These are phyloP conservation scores for Drosophila engyochracea DNA, from an alignment of 2,888 invertebrate genomes.

Conservation along the genomic window DNA sequence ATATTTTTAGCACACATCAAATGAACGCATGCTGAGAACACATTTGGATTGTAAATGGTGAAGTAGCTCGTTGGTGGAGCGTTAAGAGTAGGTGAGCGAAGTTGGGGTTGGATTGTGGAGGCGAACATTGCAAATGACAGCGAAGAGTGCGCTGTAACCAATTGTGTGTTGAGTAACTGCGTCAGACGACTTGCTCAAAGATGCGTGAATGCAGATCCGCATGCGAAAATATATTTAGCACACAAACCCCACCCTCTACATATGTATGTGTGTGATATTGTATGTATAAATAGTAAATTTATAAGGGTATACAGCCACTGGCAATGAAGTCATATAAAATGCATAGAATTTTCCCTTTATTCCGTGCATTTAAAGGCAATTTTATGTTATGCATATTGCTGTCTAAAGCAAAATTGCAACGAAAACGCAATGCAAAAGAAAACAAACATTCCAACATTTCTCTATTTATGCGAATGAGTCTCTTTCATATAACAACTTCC, in stretches of 20 bases:
- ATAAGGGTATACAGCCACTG: constrained; percentile 39
- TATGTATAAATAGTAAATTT: constrained; percentile 9
- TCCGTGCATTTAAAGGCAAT: constrained; percentile 70
- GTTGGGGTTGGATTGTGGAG: background rate
- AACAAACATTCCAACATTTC: constrained; percentile 6
- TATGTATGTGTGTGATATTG: background rate
- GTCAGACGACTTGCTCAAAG: constrained; percentile 39
- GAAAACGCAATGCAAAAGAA: constrained; percentile 18
- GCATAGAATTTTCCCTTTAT: constrained; percentile 74
- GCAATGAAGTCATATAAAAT: constrained; percentile 72
- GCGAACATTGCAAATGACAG: constrained; percentile 41
- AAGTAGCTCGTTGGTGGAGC: constrained; percentile 3
- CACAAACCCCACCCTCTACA: constrained; percentile 2
- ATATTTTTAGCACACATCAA: constrained; percentile 45
- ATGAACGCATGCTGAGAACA: constrained; percentile 58
- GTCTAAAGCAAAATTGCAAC: constrained; percentile 41
- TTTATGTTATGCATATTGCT: constrained; percentile 72
- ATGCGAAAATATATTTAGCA: constrained; percentile 34
- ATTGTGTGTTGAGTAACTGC: constrained; percentile 17
- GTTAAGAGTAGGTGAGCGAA: background rate
- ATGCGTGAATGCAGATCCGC: constrained; percentile 62
- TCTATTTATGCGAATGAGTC: background rate
- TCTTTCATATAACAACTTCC: constrained; percentile 4
- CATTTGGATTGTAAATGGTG: constrained; percentile 13
- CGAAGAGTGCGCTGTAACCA: constrained; percentile 39